phyloP scores from a whole-genome alignment of 2,113 vertebrate species.

The Phylloscopus trochiloides region DNA sequence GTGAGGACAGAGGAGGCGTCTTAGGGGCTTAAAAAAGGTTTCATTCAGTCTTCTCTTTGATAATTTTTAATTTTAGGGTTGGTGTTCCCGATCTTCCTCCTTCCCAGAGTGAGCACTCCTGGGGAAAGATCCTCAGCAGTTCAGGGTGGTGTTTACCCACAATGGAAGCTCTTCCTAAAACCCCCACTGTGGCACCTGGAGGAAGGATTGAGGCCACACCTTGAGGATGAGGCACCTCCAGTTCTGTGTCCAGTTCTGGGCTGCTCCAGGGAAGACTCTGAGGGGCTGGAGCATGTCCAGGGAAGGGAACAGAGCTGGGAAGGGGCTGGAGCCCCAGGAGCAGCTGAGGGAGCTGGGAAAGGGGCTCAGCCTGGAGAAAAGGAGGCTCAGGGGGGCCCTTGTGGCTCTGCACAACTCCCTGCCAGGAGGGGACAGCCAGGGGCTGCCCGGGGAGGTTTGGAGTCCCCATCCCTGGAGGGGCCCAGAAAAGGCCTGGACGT shows the following conservation, averaged over 20 bases:
- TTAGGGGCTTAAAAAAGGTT: background rate
- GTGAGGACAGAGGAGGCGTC: accelerated
- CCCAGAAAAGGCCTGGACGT: accelerated
- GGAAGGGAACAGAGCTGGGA: accelerated
- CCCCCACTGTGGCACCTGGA: background rate
- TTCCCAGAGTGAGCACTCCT: background rate
- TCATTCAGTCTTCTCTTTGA: background rate
- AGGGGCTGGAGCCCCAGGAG: background rate
- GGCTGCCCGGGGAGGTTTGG: background rate
- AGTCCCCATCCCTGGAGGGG: background rate
- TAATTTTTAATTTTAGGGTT: background rate
- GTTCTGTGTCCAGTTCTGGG: background rate
- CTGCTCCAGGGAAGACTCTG: background rate
- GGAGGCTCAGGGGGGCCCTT: background rate
- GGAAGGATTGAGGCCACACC: background rate
- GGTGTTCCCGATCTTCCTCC: background rate
- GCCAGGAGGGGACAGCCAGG: background rate
- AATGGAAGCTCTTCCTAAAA: background rate
- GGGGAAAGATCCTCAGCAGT: background rate
- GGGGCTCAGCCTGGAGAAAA: background rate
- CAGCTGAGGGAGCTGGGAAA: background rate
- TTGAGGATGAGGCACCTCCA: background rate
- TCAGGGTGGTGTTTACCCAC: background rate
- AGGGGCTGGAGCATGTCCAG: background rate
- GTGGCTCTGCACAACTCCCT: background rate